Evolutionary conservation across 2,888 invertebrate genomes (phyloP).

Genomic region (Catocala nupta): DNA sequence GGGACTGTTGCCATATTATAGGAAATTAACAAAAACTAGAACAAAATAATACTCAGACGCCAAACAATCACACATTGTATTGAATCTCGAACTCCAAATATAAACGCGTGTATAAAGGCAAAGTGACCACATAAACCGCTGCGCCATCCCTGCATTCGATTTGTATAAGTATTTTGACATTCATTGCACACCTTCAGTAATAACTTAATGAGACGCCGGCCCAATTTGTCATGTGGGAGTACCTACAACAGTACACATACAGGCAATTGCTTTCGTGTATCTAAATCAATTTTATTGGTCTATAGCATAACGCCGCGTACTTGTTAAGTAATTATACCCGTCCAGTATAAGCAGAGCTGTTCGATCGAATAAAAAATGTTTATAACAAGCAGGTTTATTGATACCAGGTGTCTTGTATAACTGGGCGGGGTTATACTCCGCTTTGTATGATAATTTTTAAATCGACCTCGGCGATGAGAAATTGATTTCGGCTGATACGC

Average conservation of each 20-base stretch:
- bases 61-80: too few species aligned
- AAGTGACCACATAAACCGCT: too few species aligned
- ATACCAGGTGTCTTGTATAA: slow-evolving; percentile 49
- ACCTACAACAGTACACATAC: slow-evolving; percentile 23
- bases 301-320: slow-evolving; percentile 67
- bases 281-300: slow-evolving; percentile 83
- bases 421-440: slow-evolving; percentile 57
- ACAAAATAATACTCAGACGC: too few species aligned
- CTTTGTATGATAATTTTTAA: slow-evolving; percentile 84
- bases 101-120: too few species aligned
- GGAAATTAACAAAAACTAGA: too few species aligned
- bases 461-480: slow-evolving; percentile 79
- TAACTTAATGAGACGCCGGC: slow-evolving; percentile 29
- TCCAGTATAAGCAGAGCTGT: slow-evolving; percentile 52
- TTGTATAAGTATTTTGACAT: too few species aligned
- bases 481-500: slow-evolving; percentile 85
- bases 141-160: too few species aligned
- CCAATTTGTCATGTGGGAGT: slow-evolving; percentile 39
- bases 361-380: slow-evolving; percentile 20
- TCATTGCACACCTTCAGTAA: slow-evolving; percentile 9
- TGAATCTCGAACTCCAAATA: too few species aligned
- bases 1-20: too few species aligned
- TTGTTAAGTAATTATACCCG: slow-evolving; percentile 74
- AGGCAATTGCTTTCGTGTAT: slow-evolving; percentile 66
- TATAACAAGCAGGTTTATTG: slow-evolving; percentile 9